Percentiles rank a stretch among this genome's conserved stretches.
Conservation (phyloP, 2,113 vertebrate species). For the Danio rerio region GRCz12tu NC_133191.1:43434501-43435000, state of each 20-base stretch:
- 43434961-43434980: slow-evolving; percentile 30
- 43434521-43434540: too few species aligned
- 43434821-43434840: slow-evolving; percentile 19
- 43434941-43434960: slow-evolving; percentile 18
- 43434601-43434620: too few species aligned
- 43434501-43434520: too few species aligned
- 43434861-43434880: neutral
- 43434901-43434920: neutral
- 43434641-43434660: too few species aligned
- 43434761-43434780: neutral
- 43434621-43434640: too few species aligned
- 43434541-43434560: too few species aligned
- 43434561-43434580: too few species aligned
- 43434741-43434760: slow-evolving; percentile 38
- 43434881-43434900: slow-evolving; percentile 16
- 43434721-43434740: neutral
- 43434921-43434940: slow-evolving; percentile 20
- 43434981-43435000: slow-evolving; percentile 51
- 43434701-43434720: slow-evolving; percentile 2
- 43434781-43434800: slow-evolving; percentile 31
- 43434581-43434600: too few species aligned
- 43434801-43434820: slow-evolving; percentile 9
- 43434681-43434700: neutral
- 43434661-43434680: too few species aligned
- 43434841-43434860: slow-evolving; percentile 35